Evolutionary conservation across 2,113 vertebrate genomes (phyloP), one percentile per base, ranked within the genome.

Genomic region (Tragelaphus scriptus): DNA sequence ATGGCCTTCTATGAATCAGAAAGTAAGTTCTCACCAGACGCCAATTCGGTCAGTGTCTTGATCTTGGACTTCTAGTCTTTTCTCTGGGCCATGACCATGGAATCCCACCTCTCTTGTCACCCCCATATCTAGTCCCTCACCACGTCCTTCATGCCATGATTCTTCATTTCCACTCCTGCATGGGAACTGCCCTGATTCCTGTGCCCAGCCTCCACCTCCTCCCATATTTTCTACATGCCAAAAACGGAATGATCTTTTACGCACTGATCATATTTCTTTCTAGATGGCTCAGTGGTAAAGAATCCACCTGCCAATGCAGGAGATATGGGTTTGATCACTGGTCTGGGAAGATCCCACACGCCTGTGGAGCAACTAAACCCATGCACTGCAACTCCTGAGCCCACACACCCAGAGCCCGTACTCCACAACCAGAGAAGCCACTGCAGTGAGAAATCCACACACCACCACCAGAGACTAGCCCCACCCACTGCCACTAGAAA

Each of bases 331-430:
- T 26, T 3, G 40, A 13, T 44, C 23, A 6, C 36, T 77, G 71
- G 6, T 77, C 36, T 25, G 71, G 13, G 36, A 77, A 14, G 36
- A 77, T 44, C 36, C 36, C 36, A 32, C 8, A 36, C n/a, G 40
- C 6, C 75, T 14, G 40, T 26, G 25, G 25, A 47, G 25, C 75
- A 26, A 16, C 25, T 26, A 47, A 79, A 26, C 40, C 13, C 40
- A 0, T 0, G 3, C 5, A 15, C 75, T 7, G 2, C 13, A 79
- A 47, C 75, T 26, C 9, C 71, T 7, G 12, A 44, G 40, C 40
- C 75, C 6, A 2, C 25, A 16, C 40, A 14, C 40, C 75, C 4
- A 47, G 75, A 79, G 15, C 40, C 13, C 3, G 7, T 47, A 25
- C 44, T 5, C 40, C 13, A 16, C 44, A 63, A 7, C 28, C 26